phyloP scores from a whole-genome alignment of 2,888 invertebrate species.

The Dryococelus australis region DNA sequence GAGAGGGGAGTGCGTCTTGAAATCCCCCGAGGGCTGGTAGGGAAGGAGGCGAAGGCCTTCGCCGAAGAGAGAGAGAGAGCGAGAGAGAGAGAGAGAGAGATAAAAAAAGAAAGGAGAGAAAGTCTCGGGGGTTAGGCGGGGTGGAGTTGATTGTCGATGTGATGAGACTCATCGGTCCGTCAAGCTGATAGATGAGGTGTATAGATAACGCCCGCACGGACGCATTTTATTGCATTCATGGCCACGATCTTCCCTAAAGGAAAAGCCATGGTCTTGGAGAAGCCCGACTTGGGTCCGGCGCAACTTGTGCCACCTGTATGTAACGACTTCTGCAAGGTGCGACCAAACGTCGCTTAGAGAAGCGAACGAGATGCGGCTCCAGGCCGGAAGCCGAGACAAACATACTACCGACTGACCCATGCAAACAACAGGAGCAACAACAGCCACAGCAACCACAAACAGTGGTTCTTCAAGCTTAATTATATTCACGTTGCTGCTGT shows the following conservation, averaged over 20 bases:
- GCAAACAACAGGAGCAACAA: too few relatives aligned
- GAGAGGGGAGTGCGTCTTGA: not conserved
- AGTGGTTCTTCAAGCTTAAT: too few relatives aligned
- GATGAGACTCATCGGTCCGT: constrained; percentile 24
- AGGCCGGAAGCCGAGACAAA: too few relatives aligned
- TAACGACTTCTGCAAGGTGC: too few relatives aligned
- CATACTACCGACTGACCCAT: too few relatives aligned
- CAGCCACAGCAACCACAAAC: too few relatives aligned
- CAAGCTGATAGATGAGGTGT: constrained; percentile 26
- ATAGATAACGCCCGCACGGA: constrained; percentile 18
- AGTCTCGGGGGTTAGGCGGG: not conserved
- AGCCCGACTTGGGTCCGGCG: too few relatives aligned
- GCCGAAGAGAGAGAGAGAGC: not conserved
- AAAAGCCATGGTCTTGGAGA: not conserved
- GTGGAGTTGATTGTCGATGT: constrained; percentile 26
- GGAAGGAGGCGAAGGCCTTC: not conserved
- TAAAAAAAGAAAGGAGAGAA: not conserved
- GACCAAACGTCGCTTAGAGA: too few relatives aligned
- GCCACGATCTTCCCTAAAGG: not conserved
- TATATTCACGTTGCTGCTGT: too few relatives aligned
- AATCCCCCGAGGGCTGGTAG: not conserved
- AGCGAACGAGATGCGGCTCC: too few relatives aligned
- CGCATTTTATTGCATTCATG: not conserved
- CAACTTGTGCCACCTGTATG: too few relatives aligned
- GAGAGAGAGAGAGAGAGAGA: not conserved